Conservation (phyloP, 2,797 vertebrate species). For the Todus mexicanus region DNA sequence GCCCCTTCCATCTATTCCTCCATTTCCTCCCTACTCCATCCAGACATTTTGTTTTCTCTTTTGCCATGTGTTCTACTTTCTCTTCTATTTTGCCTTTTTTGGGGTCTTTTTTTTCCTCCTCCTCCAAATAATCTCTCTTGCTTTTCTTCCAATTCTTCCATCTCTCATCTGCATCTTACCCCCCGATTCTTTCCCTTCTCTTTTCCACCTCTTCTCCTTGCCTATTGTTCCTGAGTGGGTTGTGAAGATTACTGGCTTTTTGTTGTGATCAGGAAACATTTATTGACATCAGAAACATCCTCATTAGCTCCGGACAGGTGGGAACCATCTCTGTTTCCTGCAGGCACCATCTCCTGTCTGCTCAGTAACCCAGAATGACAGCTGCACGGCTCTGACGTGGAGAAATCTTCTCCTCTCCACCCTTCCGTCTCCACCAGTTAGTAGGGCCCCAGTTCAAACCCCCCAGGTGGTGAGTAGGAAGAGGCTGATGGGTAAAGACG, state of each 20-base stretch:
- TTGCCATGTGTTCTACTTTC: neutral
- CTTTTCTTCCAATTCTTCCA: neutral
- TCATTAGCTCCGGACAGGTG: constrained; percentile 71
- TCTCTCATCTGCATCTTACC: neutral
- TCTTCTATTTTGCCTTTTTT: neutral
- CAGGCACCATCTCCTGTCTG: constrained; percentile 54
- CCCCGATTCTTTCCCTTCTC: neutral
- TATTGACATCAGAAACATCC: constrained; percentile 62
- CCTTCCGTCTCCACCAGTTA: constrained; percentile 15
- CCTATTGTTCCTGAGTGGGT: neutral
- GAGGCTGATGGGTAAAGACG: constrained; percentile 63
- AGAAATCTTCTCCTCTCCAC: neutral
- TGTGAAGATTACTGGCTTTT: neutral
- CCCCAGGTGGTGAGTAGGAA: constrained; percentile 2
- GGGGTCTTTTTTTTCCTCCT: neutral
- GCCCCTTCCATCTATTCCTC: neutral
- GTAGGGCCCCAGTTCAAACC: constrained; percentile 20
- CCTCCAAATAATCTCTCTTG: neutral
- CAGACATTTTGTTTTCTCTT: neutral
- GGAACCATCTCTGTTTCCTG: constrained; percentile 63
- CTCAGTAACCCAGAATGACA: constrained; percentile 57
- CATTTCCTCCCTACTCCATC: neutral
- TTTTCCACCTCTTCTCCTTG: neutral
- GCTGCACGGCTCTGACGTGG: constrained; percentile 41
- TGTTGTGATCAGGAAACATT: constrained; percentile 42